Evolutionary conservation across 2,113 vertebrate genomes (phyloP), one percentile per base, ranked within the genome.

Genomic region (Apodemus speciosus): DNA sequence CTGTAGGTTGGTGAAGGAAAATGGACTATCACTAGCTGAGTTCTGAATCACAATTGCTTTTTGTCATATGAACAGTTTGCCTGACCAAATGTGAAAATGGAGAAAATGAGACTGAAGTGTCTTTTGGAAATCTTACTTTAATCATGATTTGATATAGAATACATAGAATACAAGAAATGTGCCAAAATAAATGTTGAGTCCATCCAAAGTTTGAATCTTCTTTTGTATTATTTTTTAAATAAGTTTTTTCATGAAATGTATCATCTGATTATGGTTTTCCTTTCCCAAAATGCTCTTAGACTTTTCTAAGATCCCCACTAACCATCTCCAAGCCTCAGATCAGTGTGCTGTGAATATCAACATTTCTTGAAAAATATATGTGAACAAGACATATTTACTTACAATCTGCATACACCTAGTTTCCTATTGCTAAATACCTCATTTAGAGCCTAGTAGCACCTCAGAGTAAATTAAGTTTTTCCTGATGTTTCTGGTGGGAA

Each of bases 61-160:
- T 93, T 81, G 20, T 56, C 69, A 89, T 93, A 72, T 76, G 83
- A 93, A 84, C 20, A 71, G 32, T 91, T 93, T 94, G 35, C 49
- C 76, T 94, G 76, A 95, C n/a, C 68, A 92, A 91, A 94, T 88
- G 58, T 84, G 32, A 83, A 89, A 94, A 86, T 94, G 38, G 16
- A 91, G 43, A 91, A 62, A 89, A 81, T 85, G 53, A 69, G 32
- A 84, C 86, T 66, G 81, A 89, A 80, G 38, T n/a, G 3, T 1
- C n/a, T 32, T 5, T 85, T 90, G 69, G 60, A 64, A 40, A 60
- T 84, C 20, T 87, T 88, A 43, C 38, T 89, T 96, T 84, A 71
- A 18, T 66, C 35, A 85, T 69, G 20, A 38, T 90, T 80, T 92
- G 23, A 76, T 79, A 76, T 14, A 75, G 3, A 81, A 80, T 92